Conservation (phyloP, 2,888 invertebrate species). For the Serripes groenlandicus region DNA sequence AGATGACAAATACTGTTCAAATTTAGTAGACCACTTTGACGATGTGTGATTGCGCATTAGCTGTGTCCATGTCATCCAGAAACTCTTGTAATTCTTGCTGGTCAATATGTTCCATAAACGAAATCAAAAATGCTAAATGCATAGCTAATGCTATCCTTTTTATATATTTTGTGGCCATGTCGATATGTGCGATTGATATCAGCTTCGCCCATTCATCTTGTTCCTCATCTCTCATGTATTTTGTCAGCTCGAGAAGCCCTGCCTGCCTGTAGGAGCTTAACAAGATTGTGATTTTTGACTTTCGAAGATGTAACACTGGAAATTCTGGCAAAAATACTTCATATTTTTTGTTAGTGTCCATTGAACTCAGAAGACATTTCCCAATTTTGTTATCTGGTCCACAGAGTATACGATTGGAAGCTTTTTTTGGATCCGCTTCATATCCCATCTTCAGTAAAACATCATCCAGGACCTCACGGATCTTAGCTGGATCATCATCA, state of each 20-base stretch:
- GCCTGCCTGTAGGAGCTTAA: constrained; percentile 52
- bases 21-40: constrained; percentile 31
- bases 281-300: constrained; percentile 53
- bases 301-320: constrained; percentile 45
- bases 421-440: constrained; percentile 12
- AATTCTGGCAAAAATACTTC: constrained; percentile 49
- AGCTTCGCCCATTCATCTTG: constrained; percentile 43
- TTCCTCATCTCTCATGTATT: constrained; percentile 47
- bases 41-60: background rate
- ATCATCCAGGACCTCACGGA: constrained; percentile 50
- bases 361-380: constrained; percentile 23
- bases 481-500: constrained; percentile 48
- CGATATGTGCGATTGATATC: constrained; percentile 42
- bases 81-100: background rate
- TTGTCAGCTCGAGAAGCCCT: constrained; percentile 41
- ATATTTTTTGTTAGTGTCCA: constrained; percentile 16
- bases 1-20: constrained; percentile 15
- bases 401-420: constrained; percentile 38
- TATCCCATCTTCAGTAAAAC: constrained; percentile 48
- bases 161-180: constrained; percentile 37
- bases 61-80: constrained; percentile 16
- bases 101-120: constrained; percentile 21
- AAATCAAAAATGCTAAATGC: constrained; percentile 34
- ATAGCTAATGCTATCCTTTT: constrained; percentile 24
- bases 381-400: constrained; percentile 56